These are phyloP conservation scores for Haliclona indistincta DNA, from an alignment of 37 sponge, comb jelly and placozoan genomes.

Conservation along the genomic window DNA sequence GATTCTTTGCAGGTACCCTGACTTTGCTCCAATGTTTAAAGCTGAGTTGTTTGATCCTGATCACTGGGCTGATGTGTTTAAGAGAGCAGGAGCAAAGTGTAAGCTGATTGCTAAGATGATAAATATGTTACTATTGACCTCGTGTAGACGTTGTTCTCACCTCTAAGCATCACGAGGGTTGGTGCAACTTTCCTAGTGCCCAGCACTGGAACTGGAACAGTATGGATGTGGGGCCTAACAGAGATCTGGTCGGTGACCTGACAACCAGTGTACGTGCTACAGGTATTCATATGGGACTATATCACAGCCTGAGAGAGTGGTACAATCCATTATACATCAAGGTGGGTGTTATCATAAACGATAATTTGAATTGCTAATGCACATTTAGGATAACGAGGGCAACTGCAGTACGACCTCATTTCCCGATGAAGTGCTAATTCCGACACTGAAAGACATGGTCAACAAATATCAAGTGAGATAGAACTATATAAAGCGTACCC, in stretches of 20 bases:
- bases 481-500: background rate
- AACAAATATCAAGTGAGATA: constrained; percentile 51
- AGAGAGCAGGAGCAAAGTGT: constrained; percentile 86
- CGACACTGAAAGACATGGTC: constrained; percentile 70
- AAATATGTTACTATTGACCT: background rate
- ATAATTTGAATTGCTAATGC: no score
- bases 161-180: constrained; percentile 87
- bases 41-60: constrained; percentile 80
- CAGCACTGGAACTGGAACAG: constrained; percentile 90
- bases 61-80: constrained; percentile 76
- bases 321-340: constrained; percentile 69
- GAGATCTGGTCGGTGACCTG: constrained; percentile 69
- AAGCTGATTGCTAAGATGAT: background rate
- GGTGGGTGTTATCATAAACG: constrained; percentile 10
- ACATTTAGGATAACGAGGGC: constrained; percentile 45
- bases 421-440: constrained; percentile 55
- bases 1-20: constrained; percentile 48
- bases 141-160: constrained; percentile 75
- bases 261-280: constrained; percentile 57
- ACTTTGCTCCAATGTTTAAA: constrained; percentile 88
- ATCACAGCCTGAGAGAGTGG: constrained; percentile 88
- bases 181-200: constrained; percentile 68
- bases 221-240: constrained; percentile 65
- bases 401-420: constrained; percentile 71
- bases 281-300: constrained; percentile 75